Base-by-base conservation (phyloP, 35 echinoderm and acorn worm species). In the Apostichopus californicus region DNA sequence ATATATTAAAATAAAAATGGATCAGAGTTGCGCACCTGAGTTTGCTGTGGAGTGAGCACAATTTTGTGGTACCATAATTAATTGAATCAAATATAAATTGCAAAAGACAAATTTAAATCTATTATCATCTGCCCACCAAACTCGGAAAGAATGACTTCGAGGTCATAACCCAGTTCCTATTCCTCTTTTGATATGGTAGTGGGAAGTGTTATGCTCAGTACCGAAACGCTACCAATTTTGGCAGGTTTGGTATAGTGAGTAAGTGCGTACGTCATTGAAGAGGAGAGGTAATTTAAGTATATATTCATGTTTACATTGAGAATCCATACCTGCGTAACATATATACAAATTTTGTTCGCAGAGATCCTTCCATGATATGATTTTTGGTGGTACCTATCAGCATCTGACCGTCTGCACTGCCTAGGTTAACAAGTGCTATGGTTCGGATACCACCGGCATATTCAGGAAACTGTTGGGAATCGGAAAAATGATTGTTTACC, bases 361-460 rank as follows among this genome's bases (percentile, higher is more conserved):
- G 57, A 55, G 94, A 94, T 73, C 94, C 92, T 65, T 91, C 90
- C 92, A 95, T 94, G 55, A 98, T 94, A 77, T 94, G 92, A 80
- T 98, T 98, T 71, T 84, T 86, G 14, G 92, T 95, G 9, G 94
- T 95, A 66, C 96, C 96, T 25, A 98, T 78, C 63, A 95, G 87
- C 55, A 98, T 89, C 12, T 89, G 57, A 56, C 96, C 96, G 56
- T 95, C 96, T 13, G 94, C 94, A 60, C 90, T 95, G 13, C 92
- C 96, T 0, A 90, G 86, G 56, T 94, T 95, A 4, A 94, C 59
- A 5, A 94, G 90, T 5, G 94, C 92, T 25, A 98, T 98, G 79
- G 96, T 56, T 14, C 96, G 78, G 52, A 98, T 98, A 1, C 94
- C 96, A 26, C 94, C 96, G n/a, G 96, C 96, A 70, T 81, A 94